phyloP scores from a whole-genome alignment of 2,797 vertebrate genomes.

The Masticophis lateralis region DNA sequence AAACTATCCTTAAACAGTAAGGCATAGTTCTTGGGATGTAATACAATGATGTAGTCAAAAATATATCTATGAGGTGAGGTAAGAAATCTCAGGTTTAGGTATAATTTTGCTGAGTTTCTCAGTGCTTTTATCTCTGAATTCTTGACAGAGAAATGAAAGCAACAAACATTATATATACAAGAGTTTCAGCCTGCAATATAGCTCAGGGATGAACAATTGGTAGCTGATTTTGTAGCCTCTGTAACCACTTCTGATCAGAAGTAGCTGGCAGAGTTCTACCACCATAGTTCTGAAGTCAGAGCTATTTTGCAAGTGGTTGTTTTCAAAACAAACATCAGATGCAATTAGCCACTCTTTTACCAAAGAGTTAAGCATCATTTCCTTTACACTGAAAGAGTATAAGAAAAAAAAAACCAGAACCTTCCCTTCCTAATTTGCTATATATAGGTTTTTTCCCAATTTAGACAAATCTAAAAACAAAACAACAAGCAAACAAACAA shows the following conservation, averaged over 20 bases:
- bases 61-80: background rate
- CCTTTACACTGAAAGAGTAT: background rate
- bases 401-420: background rate
- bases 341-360: background rate
- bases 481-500: background rate
- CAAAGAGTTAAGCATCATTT: background rate
- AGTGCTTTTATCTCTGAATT: background rate
- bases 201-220: background rate
- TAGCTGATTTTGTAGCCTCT: background rate
- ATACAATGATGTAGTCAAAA: constrained; percentile 1
- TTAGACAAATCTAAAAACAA: background rate
- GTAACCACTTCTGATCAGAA: background rate
- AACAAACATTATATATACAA: constrained; percentile 1
- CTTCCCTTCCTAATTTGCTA: background rate
- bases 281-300: background rate
- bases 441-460: background rate
- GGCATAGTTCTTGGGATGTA: constrained; percentile 40
- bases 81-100: background rate
- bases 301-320: background rate
- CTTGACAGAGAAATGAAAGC: background rate
- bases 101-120: background rate
- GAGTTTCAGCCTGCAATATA: background rate
- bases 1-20: constrained; percentile 28
- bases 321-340: background rate
- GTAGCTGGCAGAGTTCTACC: background rate